Conservation (phyloP, 2,113 vertebrate genomes). For the Loxodonta africana region DNA sequence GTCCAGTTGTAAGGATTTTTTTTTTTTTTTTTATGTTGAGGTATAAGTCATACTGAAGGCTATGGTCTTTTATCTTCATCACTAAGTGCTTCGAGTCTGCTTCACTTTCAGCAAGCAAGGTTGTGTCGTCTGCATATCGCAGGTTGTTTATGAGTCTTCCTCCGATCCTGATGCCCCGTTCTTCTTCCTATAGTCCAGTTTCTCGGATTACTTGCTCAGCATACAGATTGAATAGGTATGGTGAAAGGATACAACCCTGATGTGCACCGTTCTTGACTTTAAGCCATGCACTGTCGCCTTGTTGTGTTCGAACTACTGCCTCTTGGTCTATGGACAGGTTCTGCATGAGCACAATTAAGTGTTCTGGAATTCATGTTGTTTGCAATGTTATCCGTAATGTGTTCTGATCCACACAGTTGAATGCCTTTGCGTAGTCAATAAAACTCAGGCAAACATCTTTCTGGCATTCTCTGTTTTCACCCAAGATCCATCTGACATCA, state of each 20-base stretch:
- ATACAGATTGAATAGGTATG: not conserved
- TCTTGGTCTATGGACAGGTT: not conserved
- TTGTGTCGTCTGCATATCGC: not conserved
- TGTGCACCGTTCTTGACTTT: too few species aligned
- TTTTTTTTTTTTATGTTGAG: too few species aligned
- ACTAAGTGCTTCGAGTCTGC: too few species aligned
- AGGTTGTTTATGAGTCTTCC: not conserved
- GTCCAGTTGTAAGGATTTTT: not conserved
- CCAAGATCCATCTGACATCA: not conserved
- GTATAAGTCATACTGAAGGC: too few species aligned
- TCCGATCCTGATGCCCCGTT: not conserved
- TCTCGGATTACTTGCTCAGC: not conserved
- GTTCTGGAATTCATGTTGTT: not conserved
- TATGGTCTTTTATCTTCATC: too few species aligned
- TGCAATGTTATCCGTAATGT: not conserved
- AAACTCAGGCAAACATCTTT: not conserved
- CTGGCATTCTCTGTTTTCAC: not conserved
- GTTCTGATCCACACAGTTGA: not conserved
- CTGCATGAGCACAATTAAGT: not conserved
- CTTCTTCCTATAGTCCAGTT: not conserved
- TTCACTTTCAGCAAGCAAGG: too few species aligned
- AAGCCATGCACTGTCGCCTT: too few species aligned
- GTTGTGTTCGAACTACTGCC: too few species aligned
- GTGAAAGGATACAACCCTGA: not conserved
- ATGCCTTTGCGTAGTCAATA: not conserved